phyloP scores from a whole-genome alignment of 2,888 invertebrate genomes.

The Tetanocera ferruginea region DNA sequence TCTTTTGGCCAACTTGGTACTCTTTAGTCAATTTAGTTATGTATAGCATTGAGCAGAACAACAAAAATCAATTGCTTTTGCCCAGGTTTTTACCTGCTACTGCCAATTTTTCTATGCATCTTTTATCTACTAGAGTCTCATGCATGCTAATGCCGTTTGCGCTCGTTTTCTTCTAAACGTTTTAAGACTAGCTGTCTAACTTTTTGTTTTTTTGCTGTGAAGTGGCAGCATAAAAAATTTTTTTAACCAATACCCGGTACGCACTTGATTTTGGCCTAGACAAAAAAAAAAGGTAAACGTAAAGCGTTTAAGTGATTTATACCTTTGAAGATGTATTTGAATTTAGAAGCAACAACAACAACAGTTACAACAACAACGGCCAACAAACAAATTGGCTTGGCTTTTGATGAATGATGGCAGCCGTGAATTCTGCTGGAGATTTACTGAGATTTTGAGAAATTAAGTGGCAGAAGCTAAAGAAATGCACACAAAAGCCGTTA shows the following conservation, averaged over 20 bases:
- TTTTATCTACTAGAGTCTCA: neutral
- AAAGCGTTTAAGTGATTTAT: conserved; percentile 35
- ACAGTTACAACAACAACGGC: neutral
- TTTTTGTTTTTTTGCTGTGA: neutral
- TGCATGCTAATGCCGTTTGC: neutral
- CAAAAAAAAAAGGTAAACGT: conserved; percentile 17
- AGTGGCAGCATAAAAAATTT: no score
- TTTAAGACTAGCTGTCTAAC: neutral
- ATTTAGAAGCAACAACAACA: conserved; percentile 8
- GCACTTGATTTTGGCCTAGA: neutral
- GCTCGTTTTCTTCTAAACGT: neutral
- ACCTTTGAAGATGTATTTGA: conserved; percentile 21
- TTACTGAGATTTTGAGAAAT: conserved; percentile 18
- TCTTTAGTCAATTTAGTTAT: neutral
- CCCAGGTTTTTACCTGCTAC: neutral
- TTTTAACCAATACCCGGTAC: neutral
- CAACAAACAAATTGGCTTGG: conserved; percentile 28
- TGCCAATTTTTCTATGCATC: neutral
- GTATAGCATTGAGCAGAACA: neutral
- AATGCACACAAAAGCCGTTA: neutral
- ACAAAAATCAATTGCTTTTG: conserved; percentile 12
- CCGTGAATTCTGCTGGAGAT: conserved; percentile 17
- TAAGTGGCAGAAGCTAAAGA: neutral
- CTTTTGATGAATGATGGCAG: conserved; percentile 26
- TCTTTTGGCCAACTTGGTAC: neutral